Evolutionary conservation across 2,797 vertebrate genomes (phyloP).

Genomic region (Onychomys leucogaster): DNA sequence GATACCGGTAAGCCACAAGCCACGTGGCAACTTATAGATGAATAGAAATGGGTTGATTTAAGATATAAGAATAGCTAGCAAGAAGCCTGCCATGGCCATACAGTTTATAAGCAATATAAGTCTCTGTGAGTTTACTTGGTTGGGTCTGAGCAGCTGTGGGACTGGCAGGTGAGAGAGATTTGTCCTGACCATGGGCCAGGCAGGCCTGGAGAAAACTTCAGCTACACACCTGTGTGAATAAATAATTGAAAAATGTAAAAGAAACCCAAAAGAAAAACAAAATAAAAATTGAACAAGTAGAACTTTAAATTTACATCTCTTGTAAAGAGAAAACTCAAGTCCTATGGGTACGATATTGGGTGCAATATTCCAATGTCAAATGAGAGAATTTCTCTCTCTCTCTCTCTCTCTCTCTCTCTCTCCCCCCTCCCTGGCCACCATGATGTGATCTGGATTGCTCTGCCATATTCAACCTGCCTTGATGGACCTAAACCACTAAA

Average conservation of each 20-base stretch:
- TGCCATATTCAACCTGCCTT: neutral
- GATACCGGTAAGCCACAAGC: no score
- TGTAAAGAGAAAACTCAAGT: constrained; percentile 37
- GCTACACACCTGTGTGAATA: neutral
- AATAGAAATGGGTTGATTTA: no score
- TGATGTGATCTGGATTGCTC: neutral
- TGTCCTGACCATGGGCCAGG: no score
- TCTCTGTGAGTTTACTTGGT: no score
- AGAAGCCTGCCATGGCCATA: no score
- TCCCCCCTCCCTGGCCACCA: neutral
- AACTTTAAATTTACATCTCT: neutral
- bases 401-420: neutral
- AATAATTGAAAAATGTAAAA: neutral
- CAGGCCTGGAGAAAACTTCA: no score
- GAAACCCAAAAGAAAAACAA: neutral
- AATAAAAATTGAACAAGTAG: neutral
- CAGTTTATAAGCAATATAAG: no score
- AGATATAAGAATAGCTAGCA: no score
- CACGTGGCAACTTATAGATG: no score
- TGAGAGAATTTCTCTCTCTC: neutral
- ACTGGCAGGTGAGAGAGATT: no score
- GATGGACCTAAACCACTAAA: neutral
- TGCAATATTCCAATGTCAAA: neutral
- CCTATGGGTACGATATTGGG: neutral
- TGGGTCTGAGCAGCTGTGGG: no score